These are phyloP conservation scores for Pristionchus fissidentatus DNA, from an alignment of 2,888 invertebrate genomes.

Conservation along the genomic window DNA sequence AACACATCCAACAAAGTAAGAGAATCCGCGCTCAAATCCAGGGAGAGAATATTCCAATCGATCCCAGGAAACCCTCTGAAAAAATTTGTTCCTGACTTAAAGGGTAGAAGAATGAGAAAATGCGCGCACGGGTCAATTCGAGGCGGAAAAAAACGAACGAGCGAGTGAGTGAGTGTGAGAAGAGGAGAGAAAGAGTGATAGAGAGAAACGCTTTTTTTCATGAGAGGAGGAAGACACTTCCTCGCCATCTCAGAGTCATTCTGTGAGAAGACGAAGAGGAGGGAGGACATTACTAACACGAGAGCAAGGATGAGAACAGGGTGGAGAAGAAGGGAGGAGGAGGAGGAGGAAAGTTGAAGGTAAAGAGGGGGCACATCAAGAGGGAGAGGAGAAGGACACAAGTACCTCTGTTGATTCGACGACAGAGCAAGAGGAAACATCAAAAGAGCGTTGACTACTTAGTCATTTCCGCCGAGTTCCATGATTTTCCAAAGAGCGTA, in stretches of 20 bases:
- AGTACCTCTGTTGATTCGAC: neutral
- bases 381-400: neutral
- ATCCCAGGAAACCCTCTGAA: no score
- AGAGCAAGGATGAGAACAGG: constrained; percentile 20
- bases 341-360: neutral
- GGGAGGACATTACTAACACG: constrained; percentile 28
- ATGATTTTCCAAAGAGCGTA: neutral
- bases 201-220: neutral
- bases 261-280: no score
- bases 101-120: constrained; percentile 13
- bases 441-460: no score
- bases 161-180: neutral
- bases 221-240: constrained; percentile 33
- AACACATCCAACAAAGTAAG: constrained; percentile 7
- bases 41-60: no score
- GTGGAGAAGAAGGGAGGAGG: neutral
- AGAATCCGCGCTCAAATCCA: no score
- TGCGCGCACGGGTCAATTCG: neutral
- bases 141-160: neutral
- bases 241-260: no score
- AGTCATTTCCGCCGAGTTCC: no score
- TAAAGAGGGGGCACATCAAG: constrained; percentile 17
- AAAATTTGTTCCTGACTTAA: no score
- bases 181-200: neutral
- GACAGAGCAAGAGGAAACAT: no score